Conservation (phyloP, 2,113 vertebrate species). For the Micronycteris hirsuta region DNA sequence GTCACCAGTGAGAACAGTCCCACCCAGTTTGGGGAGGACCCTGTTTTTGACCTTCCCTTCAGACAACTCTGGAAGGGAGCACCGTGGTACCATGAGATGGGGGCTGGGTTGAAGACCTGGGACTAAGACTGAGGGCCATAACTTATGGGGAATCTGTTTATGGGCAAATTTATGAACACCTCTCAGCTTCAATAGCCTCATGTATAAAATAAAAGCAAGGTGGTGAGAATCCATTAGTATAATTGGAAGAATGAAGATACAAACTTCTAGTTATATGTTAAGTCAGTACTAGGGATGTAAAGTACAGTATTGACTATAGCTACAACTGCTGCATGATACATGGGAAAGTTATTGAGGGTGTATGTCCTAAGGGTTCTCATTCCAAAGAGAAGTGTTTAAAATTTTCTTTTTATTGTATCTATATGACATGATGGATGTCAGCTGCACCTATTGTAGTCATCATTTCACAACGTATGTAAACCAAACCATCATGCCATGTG, state of each 20-base stretch:
- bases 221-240: not conserved
- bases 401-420: not conserved
- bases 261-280: not conserved
- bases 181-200: not conserved
- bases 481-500: not conserved
- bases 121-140: not conserved
- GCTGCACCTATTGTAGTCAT: not conserved
- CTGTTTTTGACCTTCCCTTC: not conserved
- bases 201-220: not conserved
- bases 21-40: not conserved
- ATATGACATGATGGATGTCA: not conserved
- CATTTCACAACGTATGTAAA: not conserved
- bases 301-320: not conserved
- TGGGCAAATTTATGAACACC: not conserved
- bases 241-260: not conserved
- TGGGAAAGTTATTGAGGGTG: not conserved
- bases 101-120: not conserved
- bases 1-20: rapidly evolving
- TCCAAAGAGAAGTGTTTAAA: not conserved
- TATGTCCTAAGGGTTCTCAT: not conserved
- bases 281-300: not conserved
- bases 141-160: not conserved
- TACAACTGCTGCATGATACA: too few species aligned
- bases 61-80: not conserved
- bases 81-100: not conserved